Conservation (phyloP, 2,797 vertebrate genomes). For the Tachyglossus aculeatus region DNA sequence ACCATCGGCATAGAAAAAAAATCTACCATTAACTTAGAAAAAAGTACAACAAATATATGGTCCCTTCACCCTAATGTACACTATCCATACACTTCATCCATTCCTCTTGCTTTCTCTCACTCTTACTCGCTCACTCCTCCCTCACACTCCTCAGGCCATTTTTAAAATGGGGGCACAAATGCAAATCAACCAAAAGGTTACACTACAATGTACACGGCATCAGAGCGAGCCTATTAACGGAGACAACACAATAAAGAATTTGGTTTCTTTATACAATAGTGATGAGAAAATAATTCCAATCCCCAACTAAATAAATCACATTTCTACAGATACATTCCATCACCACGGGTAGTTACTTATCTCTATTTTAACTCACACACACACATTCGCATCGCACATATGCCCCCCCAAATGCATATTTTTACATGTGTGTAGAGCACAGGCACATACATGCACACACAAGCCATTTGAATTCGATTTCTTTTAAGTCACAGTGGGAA, state of each 20-base stretch:
- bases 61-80: conserved; percentile 49
- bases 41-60: conserved; percentile 49
- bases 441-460: conserved; percentile 76
- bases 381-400: conserved; percentile 75
- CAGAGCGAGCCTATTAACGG: conserved; percentile 78
- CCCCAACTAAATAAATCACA: conserved; percentile 70
- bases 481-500: conserved; percentile 83
- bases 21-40: conserved; percentile 44
- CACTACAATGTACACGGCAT: conserved; percentile 72
- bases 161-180: conserved; percentile 61
- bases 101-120: conserved; percentile 6
- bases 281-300: conserved; percentile 63
- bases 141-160: conserved; percentile 69
- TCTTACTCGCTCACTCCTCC: conserved; percentile 45
- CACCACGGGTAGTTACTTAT: conserved; percentile 69
- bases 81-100: conserved; percentile 18
- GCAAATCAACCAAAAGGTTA: conserved; percentile 61
- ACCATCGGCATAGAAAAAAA: conserved; percentile 44
- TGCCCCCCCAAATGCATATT: conserved; percentile 72
- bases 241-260: conserved; percentile 70
- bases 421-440: conserved; percentile 77
- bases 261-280: conserved; percentile 71
- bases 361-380: conserved; percentile 71
- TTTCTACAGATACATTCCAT: conserved; percentile 77
- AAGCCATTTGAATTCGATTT: conserved; percentile 77